Conservation (phyloP, 2,113 vertebrate species). For the Ornithorhynchus anatinus region DNA sequence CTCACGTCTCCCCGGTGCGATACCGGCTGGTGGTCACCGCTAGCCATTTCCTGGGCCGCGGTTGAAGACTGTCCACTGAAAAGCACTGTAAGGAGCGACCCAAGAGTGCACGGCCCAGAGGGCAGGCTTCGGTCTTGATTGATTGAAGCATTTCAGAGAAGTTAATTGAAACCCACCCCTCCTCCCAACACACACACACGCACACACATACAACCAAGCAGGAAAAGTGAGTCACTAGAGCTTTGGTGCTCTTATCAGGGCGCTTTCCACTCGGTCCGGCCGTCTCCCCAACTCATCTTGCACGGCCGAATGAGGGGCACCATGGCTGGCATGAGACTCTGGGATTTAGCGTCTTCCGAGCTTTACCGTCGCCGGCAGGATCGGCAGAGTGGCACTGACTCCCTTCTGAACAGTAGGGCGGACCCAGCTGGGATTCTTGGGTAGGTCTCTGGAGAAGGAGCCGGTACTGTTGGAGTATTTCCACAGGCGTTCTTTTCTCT, state of each 20-base stretch:
- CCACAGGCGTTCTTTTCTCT: background rate
- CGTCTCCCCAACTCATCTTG: slow-evolving; percentile 20
- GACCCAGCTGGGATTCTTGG: background rate
- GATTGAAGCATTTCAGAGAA: slow-evolving; percentile 4
- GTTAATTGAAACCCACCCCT: background rate
- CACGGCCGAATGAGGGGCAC: slow-evolving; percentile 14
- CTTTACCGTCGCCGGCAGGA: slow-evolving; percentile 66
- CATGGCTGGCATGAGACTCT: slow-evolving; percentile 60
- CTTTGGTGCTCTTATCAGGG: background rate
- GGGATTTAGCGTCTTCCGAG: slow-evolving; percentile 55
- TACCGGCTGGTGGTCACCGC: background rate
- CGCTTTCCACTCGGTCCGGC: slow-evolving; percentile 9
- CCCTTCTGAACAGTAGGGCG: slow-evolving; percentile 26
- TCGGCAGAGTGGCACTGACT: slow-evolving; percentile 40
- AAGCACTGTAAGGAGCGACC: background rate
- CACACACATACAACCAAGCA: too few relatives aligned
- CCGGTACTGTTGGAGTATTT: background rate
- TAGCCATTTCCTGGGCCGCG: background rate
- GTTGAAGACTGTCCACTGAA: background rate
- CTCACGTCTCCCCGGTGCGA: background rate
- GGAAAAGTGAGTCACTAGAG: slow-evolving; percentile 55
- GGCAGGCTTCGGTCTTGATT: slow-evolving; percentile 21
- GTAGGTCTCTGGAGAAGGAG: slow-evolving; percentile 48
- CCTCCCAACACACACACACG: too few relatives aligned
- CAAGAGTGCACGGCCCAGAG: background rate